Evolutionary conservation across 2,113 vertebrate species (phyloP).

Genomic region (Oplegnathus fasciatus): DNA sequence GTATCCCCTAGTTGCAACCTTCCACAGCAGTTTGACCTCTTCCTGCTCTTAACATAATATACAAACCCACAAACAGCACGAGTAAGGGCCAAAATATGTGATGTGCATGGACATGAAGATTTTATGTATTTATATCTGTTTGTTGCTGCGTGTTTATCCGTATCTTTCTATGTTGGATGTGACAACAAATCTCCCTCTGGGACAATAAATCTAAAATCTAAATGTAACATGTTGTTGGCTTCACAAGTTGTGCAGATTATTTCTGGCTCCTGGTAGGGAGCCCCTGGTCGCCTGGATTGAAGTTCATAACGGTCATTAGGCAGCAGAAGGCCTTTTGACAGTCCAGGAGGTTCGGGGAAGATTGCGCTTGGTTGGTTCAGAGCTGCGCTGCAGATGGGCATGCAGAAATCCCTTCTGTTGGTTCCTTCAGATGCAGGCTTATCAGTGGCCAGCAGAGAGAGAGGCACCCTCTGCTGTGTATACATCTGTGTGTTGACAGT

Average conservation of each 20-base stretch:
- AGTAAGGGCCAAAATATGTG: neutral
- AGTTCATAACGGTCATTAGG: constrained; percentile 46
- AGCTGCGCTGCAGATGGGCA: constrained; percentile 72
- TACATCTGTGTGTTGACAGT: constrained; percentile 34
- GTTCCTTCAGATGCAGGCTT: constrained; percentile 48
- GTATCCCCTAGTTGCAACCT: constrained; percentile 42
- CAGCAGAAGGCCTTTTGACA: constrained; percentile 62
- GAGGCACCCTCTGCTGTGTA: constrained; percentile 10
- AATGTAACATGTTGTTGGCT: constrained; percentile 3
- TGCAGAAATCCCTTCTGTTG: constrained; percentile 54
- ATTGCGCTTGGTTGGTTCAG: constrained; percentile 58
- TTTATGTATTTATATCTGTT: no score
- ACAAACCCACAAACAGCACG: constrained; percentile 3
- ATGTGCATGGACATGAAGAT: neutral
- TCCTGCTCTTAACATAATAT: neutral
- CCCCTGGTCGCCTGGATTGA: constrained; percentile 17
- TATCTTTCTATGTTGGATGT: no score
- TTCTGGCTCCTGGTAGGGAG: constrained; percentile 39
- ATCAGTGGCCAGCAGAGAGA: constrained; percentile 58
- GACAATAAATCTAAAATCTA: no score
- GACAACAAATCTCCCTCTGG: no score
- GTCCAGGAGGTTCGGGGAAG: constrained; percentile 51
- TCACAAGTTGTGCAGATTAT: constrained; percentile 33
- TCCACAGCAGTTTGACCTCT: constrained; percentile 37
- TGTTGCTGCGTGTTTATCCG: no score